Evolutionary conservation across 2,797 vertebrate species (phyloP), one percentile per base, ranked within the genome.

Genomic region (Pseudochirops cupreus): DNA sequence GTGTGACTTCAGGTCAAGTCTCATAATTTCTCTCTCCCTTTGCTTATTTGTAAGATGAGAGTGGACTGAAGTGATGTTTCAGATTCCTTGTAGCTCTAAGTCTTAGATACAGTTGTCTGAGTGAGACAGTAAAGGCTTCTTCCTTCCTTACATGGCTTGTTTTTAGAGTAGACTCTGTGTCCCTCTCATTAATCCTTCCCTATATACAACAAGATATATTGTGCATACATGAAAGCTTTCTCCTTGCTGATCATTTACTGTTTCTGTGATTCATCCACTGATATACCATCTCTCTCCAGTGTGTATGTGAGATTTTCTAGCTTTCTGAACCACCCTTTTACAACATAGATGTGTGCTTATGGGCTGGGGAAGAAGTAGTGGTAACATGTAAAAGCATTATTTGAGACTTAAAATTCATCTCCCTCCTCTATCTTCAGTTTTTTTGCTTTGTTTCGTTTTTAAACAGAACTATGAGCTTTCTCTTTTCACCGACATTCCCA

Each of bases 21-120:
- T 56, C 28, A 13, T 6, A 28, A 62, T 55, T n/a, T 87, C 14
- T 10, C 24, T 13, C 54, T 90, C n/a, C 28, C 0, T 67, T 82
- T 94, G 91, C 56, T 93, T 24, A 0, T 26, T 62, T 91, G 31
- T 28, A 31, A 50, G 0, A 0, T 13, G 56, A 55, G 46, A 74
- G n/a, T 6, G 24, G 74, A n/a, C n/a, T 6, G 11, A 7, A 0
- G 6, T 31, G 11, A 62, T 74, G 18, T 9, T 28, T 0, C 0
- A 0, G 26, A 50, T 14, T 91, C 5, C n/a, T 28, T 92, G 46
- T 53, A 18, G 87, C 62, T 39, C 14, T 67, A 12, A 58, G 29
- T 62, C 67, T 82, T 39, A 52, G 29, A 39, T 29, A 14, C 57
- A 18, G 9, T 55, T 53, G 2, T 16, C 57, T 0, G 5, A 58